Conservation (phyloP, 2,888 invertebrate genomes). For the Chaetoderma sp. region DNA sequence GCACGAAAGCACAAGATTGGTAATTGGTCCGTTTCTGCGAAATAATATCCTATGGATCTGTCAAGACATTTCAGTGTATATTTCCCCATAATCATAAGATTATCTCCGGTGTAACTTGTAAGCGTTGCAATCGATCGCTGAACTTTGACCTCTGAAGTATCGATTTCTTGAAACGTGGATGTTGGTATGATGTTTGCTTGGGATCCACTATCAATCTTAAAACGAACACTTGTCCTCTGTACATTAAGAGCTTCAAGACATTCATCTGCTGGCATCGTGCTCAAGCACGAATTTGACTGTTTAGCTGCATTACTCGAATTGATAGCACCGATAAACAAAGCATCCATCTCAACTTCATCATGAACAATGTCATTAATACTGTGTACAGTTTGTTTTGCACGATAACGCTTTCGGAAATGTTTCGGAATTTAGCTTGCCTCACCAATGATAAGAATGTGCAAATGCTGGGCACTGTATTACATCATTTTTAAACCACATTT, state of each 20-base stretch:
- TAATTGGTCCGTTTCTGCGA: neutral
- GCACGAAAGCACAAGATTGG: neutral
- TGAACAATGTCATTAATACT: no score
- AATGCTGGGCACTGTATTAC: no score
- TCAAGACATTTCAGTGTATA: neutral
- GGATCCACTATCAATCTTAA: slow-evolving; percentile 1
- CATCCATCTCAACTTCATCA: neutral
- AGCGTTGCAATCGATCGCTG: neutral
- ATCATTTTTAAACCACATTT: no score
- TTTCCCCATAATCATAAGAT: neutral
- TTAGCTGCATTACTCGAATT: neutral
- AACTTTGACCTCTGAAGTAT: neutral
- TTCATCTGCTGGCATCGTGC: neutral
- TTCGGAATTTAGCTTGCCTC: no score
- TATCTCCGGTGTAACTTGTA: neutral
- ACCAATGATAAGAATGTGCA: no score
- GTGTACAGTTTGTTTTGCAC: no score
- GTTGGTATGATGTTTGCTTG: no score
- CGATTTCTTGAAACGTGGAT: neutral
- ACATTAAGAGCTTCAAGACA: neutral
- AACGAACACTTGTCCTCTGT: neutral
- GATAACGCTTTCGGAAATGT: no score
- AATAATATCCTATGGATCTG: neutral
- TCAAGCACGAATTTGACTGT: no score
- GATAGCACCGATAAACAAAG: neutral